These are phyloP conservation scores for Prochilodus magdalenae DNA, from an alignment of 2,113 vertebrate species.

Conservation along the genomic window DNA sequence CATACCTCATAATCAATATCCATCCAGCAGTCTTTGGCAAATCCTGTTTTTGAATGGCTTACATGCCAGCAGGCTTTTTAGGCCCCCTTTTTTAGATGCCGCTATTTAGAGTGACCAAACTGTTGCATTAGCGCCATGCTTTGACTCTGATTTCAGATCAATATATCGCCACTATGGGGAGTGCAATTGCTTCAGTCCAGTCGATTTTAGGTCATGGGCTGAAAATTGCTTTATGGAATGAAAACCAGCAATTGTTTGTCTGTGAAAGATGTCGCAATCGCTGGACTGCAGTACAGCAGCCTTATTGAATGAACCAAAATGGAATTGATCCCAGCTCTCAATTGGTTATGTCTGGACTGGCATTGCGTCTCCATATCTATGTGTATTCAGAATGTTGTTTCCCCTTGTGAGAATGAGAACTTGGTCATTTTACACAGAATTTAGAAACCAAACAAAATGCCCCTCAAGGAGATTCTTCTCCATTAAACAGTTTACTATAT, in stretches of 20 bases:
- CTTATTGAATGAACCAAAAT: constrained; percentile 8
- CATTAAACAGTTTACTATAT: too few species aligned
- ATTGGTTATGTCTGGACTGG: neutral
- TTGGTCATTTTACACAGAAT: neutral
- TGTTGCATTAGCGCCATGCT: constrained; percentile 32
- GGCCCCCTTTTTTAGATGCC: constrained; percentile 38
- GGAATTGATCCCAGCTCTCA: neutral
- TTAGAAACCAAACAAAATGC: neutral
- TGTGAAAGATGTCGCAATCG: constrained; percentile 15
- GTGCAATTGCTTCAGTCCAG: constrained; percentile 21
- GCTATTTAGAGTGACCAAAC: constrained; percentile 32
- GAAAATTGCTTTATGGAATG: constrained; percentile 40
- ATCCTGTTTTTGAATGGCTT: constrained; percentile 21
- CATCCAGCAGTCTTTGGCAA: constrained; percentile 30
- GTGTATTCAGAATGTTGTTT: neutral
- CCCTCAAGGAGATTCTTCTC: neutral
- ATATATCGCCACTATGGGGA: constrained; percentile 31
- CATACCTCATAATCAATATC: constrained; percentile 35
- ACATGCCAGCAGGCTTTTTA: constrained; percentile 34
- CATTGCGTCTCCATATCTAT: neutral
- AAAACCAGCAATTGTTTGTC: constrained; percentile 32
- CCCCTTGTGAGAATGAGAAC: neutral
- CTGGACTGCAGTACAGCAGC: neutral
- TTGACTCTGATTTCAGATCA: constrained; percentile 24
- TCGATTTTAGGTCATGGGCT: constrained; percentile 39